phyloP scores from a whole-genome alignment of 2,113 vertebrate genomes.

The Rallus limicola region DNA sequence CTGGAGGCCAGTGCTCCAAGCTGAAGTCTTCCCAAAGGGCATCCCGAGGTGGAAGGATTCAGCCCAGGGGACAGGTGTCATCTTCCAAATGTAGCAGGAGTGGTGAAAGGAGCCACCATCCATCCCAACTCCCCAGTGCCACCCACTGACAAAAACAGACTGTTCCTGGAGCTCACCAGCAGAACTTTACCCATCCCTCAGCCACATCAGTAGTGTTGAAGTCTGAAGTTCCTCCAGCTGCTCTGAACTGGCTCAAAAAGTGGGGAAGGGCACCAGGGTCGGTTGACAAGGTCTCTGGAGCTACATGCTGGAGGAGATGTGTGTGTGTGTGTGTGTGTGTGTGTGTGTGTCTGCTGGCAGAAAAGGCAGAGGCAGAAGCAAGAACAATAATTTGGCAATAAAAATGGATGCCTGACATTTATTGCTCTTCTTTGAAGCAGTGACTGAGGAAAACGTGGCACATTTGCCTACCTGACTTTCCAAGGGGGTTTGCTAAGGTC shows the following conservation, averaged over 20 bases:
- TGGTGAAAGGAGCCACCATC: neutral
- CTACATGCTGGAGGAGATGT: neutral
- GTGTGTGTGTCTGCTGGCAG: neutral
- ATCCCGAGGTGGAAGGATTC: neutral
- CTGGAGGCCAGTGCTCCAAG: neutral
- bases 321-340: neutral
- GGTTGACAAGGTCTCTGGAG: neutral
- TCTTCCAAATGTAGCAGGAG: neutral
- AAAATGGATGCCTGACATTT: neutral
- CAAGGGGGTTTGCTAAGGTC: neutral
- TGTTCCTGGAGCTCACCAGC: neutral
- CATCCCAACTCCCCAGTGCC: neutral
- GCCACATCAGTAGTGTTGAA: neutral
- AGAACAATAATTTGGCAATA: neutral
- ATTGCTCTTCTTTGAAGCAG: neutral
- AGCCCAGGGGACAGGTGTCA: neutral
- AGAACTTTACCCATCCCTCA: neutral
- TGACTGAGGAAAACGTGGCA: rapidly evolving
- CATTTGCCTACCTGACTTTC: neutral
- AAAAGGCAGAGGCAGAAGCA: neutral
- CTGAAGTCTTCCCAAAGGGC: neutral
- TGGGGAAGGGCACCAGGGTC: neutral
- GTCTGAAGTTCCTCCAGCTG: neutral
- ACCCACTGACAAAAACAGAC: neutral
- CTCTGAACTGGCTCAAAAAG: neutral